These are phyloP conservation scores for Hesperophylax magnus DNA, from an alignment of 1,140 invertebrate genomes.

Conservation along the genomic window DNA sequence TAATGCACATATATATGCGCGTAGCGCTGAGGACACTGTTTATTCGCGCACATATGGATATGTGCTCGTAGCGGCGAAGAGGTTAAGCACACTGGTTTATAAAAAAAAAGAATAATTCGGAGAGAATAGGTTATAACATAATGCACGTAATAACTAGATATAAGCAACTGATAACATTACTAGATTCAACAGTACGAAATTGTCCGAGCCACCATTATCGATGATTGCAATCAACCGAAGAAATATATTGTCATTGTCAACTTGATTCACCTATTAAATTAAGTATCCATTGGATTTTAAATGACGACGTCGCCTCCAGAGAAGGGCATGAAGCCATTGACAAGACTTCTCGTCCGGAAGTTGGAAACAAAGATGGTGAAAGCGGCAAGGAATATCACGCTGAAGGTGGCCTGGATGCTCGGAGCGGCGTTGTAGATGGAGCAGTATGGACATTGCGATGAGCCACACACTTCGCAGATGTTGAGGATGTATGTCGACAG, in stretches of 20 bases:
- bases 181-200: constrained; percentile 33
- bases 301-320: constrained; percentile 31
- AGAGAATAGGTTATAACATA: too few species aligned
- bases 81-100: too few species aligned
- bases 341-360: constrained; percentile 22
- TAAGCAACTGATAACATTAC: constrained; percentile 1
- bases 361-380: constrained; percentile 34
- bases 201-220: constrained; percentile 8
- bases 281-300: background rate
- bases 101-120: too few species aligned
- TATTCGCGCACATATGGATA: too few species aligned
- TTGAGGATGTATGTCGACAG: constrained; percentile 90
- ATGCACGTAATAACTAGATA: too few species aligned
- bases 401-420: constrained; percentile 64
- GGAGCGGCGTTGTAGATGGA: constrained; percentile 85
- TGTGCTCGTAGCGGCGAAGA: too few species aligned
- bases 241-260: constrained; percentile 12
- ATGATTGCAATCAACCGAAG: background rate
- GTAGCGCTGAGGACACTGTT: too few species aligned
- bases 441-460: constrained; percentile 97
- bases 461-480: constrained; percentile 98
- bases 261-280: constrained; percentile 10
- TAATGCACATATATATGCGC: too few species aligned
- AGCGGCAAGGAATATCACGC: constrained; percentile 62
- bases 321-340: constrained; percentile 33